Conservation (phyloP, 2,888 invertebrate species). For the Luperina testacea region DNA sequence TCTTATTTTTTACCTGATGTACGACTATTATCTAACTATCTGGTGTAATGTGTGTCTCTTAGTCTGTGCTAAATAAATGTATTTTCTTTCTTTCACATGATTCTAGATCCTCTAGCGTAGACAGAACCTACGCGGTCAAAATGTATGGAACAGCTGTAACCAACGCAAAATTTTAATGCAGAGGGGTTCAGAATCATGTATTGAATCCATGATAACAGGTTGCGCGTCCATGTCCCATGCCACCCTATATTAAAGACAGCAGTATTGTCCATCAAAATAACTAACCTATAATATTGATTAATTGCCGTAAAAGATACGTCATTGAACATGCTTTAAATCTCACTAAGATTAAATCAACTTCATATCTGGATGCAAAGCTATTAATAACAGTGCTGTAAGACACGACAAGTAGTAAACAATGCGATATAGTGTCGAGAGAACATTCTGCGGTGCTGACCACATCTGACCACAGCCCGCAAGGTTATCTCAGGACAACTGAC, state of each 20-base stretch:
- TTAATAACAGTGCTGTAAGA: slow-evolving; percentile 46
- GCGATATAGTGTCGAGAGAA: slow-evolving; percentile 33
- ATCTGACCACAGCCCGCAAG: slow-evolving; percentile 72
- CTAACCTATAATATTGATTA: background rate
- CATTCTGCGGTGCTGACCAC: slow-evolving; percentile 70
- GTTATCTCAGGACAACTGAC: slow-evolving; percentile 76
- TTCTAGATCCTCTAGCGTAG: background rate
- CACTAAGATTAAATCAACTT: slow-evolving; percentile 31
- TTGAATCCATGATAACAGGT: background rate
- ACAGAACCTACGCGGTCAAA: too few species aligned
- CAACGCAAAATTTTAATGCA: too few species aligned
- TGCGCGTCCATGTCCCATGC: background rate
- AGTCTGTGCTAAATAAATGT: too few species aligned
- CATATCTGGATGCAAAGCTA: slow-evolving; percentile 40
- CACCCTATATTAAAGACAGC: background rate
- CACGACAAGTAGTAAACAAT: slow-evolving; percentile 49
- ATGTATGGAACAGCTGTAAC: too few species aligned
- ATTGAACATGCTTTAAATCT: slow-evolving; percentile 7
- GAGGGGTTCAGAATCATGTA: background rate
- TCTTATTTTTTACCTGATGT: too few species aligned
- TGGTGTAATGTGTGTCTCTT: too few species aligned
- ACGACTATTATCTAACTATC: too few species aligned
- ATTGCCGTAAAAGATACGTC: background rate
- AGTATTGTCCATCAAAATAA: background rate
- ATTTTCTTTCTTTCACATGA: too few species aligned